Conservation (phyloP, 37 sponge, comb jelly and placozoan species). For the Axinella damicornis region DNA sequence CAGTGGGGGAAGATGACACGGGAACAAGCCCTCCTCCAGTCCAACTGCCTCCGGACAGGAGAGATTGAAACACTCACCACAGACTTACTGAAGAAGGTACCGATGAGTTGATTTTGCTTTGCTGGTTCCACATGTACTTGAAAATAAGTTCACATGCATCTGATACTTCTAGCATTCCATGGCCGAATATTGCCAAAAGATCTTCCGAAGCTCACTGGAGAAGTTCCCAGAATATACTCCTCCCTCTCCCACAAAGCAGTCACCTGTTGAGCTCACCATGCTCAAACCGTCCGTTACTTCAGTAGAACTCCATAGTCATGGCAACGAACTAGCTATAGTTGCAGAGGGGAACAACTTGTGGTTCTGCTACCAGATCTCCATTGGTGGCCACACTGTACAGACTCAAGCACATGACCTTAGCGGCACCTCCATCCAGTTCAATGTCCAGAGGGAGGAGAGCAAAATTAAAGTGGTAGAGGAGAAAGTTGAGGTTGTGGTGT, state of each 20-base stretch:
- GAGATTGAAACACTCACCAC: neutral
- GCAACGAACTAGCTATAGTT: slow-evolving; percentile 28
- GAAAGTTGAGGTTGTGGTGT: neutral
- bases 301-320: slow-evolving; percentile 25
- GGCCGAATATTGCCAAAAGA: neutral
- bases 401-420: slow-evolving; percentile 18
- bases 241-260: neutral
- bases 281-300: neutral
- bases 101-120: neutral
- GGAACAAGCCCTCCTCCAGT: neutral
- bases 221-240: neutral
- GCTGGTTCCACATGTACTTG: neutral
- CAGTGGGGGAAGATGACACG: neutral
- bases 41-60: neutral
- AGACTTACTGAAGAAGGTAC: neutral
- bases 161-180: neutral
- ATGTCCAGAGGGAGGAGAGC: slow-evolving; percentile 9
- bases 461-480: neutral
- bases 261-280: neutral
- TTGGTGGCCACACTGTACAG: slow-evolving; percentile 1
- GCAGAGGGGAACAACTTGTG: slow-evolving; percentile 20
- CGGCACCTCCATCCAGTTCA: slow-evolving; percentile 32
- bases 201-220: slow-evolving; percentile 1
- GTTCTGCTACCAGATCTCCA: slow-evolving; percentile 20
- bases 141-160: neutral